These are phyloP conservation scores for Allophyes oxyacanthae DNA, from an alignment of 2,888 invertebrate genomes.

Conservation along the genomic window DNA sequence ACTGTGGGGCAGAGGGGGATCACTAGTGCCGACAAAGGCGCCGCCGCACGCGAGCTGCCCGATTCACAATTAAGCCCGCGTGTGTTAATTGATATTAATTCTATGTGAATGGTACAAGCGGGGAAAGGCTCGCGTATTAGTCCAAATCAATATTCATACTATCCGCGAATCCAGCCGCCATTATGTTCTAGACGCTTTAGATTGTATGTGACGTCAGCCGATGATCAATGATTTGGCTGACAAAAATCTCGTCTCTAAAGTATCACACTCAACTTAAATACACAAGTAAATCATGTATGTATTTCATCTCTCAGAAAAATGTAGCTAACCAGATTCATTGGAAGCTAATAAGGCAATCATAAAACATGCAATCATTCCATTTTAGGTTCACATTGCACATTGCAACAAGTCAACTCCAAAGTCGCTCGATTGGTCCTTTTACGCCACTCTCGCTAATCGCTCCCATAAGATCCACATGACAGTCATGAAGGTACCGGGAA, in stretches of 20 bases:
- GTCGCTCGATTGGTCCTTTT: constrained; percentile 42
- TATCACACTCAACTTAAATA: neutral
- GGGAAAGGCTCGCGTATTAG: constrained; percentile 43
- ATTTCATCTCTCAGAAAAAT: constrained; percentile 1
- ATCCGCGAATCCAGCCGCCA: constrained; percentile 37
- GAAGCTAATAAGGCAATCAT: neutral
- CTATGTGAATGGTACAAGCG: constrained; percentile 79
- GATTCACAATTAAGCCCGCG: constrained; percentile 88
- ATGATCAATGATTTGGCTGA: constrained; percentile 35
- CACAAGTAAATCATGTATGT: neutral
- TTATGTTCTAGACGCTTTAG: constrained; percentile 41
- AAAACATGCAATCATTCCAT: constrained; percentile 15
- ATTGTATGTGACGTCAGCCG: constrained; percentile 50
- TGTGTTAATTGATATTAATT: constrained; percentile 89
- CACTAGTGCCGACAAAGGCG: constrained; percentile 83
- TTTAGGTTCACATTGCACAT: constrained; percentile 25
- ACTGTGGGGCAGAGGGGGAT: constrained; percentile 60
- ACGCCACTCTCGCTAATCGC: constrained; percentile 43
- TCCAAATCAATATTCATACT: constrained; percentile 39
- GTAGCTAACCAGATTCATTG: constrained; percentile 1
- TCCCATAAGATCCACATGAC: constrained; percentile 45
- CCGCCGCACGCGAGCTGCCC: constrained; percentile 88
- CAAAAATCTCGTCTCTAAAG: constrained; percentile 9
- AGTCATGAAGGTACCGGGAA: constrained; percentile 71
- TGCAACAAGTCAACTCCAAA: constrained; percentile 22